Conservation (phyloP, 2,113 vertebrate genomes). For the Indri indri region DNA sequence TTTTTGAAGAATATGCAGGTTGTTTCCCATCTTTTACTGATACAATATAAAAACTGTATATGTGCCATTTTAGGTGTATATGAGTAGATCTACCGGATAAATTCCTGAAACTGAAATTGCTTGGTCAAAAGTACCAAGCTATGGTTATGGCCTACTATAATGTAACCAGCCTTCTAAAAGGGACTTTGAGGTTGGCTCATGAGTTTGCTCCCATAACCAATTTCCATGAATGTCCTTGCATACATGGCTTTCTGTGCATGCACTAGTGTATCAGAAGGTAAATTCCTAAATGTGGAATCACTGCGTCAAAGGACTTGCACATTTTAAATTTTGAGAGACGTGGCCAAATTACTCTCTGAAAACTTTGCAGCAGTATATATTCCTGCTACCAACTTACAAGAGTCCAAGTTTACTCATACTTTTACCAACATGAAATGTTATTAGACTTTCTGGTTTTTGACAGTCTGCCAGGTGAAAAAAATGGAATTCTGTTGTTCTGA, state of each 20-base stretch:
- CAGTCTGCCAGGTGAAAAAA: not conserved
- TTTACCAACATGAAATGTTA: not conserved
- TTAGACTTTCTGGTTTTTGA: not conserved
- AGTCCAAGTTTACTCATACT: not conserved
- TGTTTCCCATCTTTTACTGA: not conserved
- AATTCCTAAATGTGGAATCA: not conserved
- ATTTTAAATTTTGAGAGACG: not conserved
- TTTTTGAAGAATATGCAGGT: not conserved
- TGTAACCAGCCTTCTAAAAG: not conserved
- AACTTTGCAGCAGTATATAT: not conserved
- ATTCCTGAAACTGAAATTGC: not conserved
- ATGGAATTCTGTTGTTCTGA: not conserved
- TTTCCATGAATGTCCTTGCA: not conserved
- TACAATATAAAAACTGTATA: not conserved
- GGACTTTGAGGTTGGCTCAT: not conserved
- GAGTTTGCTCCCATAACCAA: not conserved
- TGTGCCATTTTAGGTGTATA: not conserved
- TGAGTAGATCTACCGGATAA: not conserved
- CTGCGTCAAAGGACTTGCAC: not conserved
- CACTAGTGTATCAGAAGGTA: not conserved
- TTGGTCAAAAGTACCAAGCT: not conserved
- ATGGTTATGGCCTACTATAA: not conserved
- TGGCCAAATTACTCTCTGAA: not conserved
- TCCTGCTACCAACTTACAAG: not conserved
- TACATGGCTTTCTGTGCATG: not conserved